phyloP scores from a whole-genome alignment of 1,140 invertebrate genomes.

The Megathymus violae region DNA sequence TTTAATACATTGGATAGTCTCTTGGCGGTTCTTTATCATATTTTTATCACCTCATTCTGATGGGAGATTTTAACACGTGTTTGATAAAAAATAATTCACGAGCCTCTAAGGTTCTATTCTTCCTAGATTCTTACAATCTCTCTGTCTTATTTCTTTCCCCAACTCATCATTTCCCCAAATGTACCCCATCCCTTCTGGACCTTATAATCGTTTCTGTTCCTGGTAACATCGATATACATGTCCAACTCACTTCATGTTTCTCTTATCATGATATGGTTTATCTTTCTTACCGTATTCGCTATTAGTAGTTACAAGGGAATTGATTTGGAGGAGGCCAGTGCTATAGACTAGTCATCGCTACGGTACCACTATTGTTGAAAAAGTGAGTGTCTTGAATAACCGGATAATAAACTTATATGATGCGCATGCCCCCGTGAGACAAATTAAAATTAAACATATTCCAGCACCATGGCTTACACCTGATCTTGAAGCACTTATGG shows the following conservation, averaged over 20 bases:
- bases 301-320: neutral
- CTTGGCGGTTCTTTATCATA: neutral
- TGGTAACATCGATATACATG: neutral
- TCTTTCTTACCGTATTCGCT: neutral
- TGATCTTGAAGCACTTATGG: neutral
- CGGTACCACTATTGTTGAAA: neutral
- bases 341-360: too few relatives aligned
- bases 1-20: neutral
- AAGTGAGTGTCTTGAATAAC: neutral
- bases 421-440: neutral
- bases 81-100: neutral
- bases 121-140: neutral
- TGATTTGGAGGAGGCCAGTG: neutral
- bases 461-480: neutral
- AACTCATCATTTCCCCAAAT: neutral
- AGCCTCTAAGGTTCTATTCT: neutral
- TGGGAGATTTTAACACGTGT: neutral
- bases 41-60: neutral
- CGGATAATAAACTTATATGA: neutral
- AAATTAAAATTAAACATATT: neutral
- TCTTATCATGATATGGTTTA: slow-evolving; percentile 20
- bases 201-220: slow-evolving; percentile 2
- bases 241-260: slow-evolving; percentile 15
- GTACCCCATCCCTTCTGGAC: neutral
- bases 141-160: neutral